Conservation (phyloP, 2,888 invertebrate genomes). For the Pomacea canaliculata region DNA sequence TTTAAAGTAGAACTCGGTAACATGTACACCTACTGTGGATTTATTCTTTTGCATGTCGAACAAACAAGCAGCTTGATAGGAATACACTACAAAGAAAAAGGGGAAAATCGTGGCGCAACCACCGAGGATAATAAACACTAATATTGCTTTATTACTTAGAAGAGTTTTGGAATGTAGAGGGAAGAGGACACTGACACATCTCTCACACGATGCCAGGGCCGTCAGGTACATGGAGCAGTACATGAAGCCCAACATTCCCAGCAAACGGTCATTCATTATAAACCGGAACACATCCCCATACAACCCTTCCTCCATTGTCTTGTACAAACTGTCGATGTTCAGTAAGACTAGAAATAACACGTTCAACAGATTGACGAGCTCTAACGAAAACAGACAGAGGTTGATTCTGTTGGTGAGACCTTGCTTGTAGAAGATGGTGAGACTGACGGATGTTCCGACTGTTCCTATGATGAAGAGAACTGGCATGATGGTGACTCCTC, state of each 20-base stretch:
- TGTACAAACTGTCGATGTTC: background rate
- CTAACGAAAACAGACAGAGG: slow-evolving; percentile 8
- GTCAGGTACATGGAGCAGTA: slow-evolving; percentile 7
- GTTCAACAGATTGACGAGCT: background rate
- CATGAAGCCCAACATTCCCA: slow-evolving; percentile 12
- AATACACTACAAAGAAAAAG: background rate
- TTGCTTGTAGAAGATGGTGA: slow-evolving; percentile 1
- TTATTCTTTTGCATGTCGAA: slow-evolving; percentile 1
- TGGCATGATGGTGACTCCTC: background rate
- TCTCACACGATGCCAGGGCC: slow-evolving; percentile 10
- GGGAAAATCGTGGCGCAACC: background rate
- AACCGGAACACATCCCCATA: too few relatives aligned
- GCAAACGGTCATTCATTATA: too few relatives aligned
- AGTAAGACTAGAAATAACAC: background rate
- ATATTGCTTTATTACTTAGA: background rate
- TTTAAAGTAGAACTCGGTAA: background rate
- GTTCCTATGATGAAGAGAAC: background rate
- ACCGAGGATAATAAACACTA: background rate
- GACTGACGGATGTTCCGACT: background rate
- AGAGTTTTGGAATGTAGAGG: background rate
- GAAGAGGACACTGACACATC: slow-evolving; percentile 14
- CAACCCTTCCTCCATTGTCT: too few relatives aligned
- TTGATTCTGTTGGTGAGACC: slow-evolving; percentile 1
- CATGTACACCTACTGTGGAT: background rate
- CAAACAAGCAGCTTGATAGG: slow-evolving; percentile 6